These are phyloP conservation scores for Ceratitis capitata DNA, from an alignment of 1,140 invertebrate genomes.

Conservation along the genomic window DNA sequence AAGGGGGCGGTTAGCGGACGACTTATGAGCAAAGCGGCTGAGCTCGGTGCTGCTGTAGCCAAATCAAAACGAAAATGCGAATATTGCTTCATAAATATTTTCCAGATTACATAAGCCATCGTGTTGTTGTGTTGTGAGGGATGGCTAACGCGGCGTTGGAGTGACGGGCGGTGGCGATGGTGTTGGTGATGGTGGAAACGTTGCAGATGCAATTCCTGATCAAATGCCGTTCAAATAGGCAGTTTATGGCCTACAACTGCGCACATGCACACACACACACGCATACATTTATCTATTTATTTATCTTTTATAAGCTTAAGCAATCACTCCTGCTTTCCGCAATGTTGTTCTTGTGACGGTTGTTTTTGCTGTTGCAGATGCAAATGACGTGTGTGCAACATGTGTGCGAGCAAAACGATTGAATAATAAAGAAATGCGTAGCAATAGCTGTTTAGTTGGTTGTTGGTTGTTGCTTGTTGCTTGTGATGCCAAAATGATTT, in stretches of 20 bases:
- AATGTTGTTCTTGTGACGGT: neutral
- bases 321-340: neutral
- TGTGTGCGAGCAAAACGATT: neutral
- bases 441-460: neutral
- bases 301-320: neutral
- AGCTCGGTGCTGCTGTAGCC: slow-evolving; percentile 46
- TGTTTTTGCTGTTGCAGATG: neutral
- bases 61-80: slow-evolving; percentile 52
- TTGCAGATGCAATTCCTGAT: slow-evolving; percentile 8
- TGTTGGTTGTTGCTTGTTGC: no score
- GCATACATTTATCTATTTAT: no score
- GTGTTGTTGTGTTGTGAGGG: neutral
- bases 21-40: neutral
- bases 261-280: neutral
- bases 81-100: slow-evolving; percentile 64
- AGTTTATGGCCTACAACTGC: neutral
- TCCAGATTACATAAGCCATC: slow-evolving; percentile 64
- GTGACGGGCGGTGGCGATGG: neutral
- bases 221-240: slow-evolving; percentile 12
- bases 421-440: slow-evolving; percentile 6
- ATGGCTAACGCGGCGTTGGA: neutral
- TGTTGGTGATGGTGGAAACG: neutral
- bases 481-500: neutral
- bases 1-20: neutral
- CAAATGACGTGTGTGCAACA: slow-evolving; percentile 21